phyloP scores from a whole-genome alignment of 2,888 invertebrate species.

The Zelleria hepariella region DNA sequence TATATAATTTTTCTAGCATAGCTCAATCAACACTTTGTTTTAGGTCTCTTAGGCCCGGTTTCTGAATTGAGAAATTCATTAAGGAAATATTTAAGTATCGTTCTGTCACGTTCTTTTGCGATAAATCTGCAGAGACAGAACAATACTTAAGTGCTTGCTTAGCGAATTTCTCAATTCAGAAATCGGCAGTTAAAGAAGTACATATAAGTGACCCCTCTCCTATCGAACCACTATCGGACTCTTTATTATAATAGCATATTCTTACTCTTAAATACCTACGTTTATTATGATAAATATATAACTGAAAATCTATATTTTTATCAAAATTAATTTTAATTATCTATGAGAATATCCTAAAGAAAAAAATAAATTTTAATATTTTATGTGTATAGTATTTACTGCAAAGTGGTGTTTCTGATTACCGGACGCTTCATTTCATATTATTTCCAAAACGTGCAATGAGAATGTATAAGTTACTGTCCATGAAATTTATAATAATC shows the following conservation, averaged over 20 bases:
- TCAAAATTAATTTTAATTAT: constrained; percentile 63
- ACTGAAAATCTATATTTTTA: constrained; percentile 68
- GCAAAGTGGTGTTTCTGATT: constrained; percentile 43
- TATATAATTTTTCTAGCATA: constrained; percentile 39
- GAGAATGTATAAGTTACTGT: constrained; percentile 61
- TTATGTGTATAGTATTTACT: constrained; percentile 62
- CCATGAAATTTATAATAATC: constrained; percentile 59
- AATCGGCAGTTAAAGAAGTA: constrained; percentile 33
- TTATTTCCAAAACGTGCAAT: constrained; percentile 47
- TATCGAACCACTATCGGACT: constrained; percentile 34
- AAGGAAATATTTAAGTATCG: no score
- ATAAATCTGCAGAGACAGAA: no score
- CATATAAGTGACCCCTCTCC: constrained; percentile 23
- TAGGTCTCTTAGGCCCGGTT: no score
- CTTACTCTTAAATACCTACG: constrained; percentile 52
- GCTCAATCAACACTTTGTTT: constrained; percentile 37
- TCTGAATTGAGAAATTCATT: no score
- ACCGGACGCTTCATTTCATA: constrained; percentile 46
- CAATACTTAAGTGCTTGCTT: no score
- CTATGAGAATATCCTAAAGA: constrained; percentile 60
- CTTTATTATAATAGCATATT: constrained; percentile 35
- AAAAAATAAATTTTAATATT: constrained; percentile 64
- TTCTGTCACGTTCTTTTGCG: no score
- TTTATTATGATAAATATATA: background rate
- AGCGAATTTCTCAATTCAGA: no score